Evolutionary conservation across 2,888 invertebrate genomes (phyloP), one percentile per base, ranked within the genome.

Genomic region (Rhagophthalmus giganteus): DNA sequence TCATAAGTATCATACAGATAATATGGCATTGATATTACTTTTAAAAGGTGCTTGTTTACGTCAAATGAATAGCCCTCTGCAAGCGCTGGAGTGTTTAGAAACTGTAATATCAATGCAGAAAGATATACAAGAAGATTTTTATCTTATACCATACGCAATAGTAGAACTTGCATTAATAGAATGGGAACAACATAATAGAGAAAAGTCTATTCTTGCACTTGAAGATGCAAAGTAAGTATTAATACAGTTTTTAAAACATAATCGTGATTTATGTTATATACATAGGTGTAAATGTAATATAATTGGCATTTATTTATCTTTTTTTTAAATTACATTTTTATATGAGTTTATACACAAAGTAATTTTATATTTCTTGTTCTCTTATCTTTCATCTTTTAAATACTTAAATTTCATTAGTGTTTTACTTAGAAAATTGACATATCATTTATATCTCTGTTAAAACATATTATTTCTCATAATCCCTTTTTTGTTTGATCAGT

Each of bases 151-250:
- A 0, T 95, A 90, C 73, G 84, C 94, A 2, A 79, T 86, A 37
- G 87, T 90, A 8, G 96, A 97, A 74, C 79, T 94, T 64, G 95
- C 90, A 0, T 79, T 91, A 67, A 78, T 94, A 46, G 83, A 89
- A 68, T 81, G 86, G 67, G 80, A 84, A 27, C 81, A 86, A 57
- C 87, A 87, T 4, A 81, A 87, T 33, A 75, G 73, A 30, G 80
- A 83, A 15, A 82, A 83, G 39, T 90, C 93, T 1, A 77, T 85
- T 48, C 76, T 81, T 7, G 80, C 87, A 48, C 76, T 96, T 25
- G 88, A 90, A 61, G 88, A 89, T 62, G 90, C 91, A 5, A 92
- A 88, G 93, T 93, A 78, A 73, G 78, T 73, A 16, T 28, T n/a
- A 10, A 24, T 16, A 24, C 2, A 25, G 7, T 20, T 20, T 20